A percentile compares a stretch with the other conserved stretches of the same genome.
Evolutionary conservation across 1,140 invertebrate species (phyloP).

Genomic region (Mya arenaria): DNA sequence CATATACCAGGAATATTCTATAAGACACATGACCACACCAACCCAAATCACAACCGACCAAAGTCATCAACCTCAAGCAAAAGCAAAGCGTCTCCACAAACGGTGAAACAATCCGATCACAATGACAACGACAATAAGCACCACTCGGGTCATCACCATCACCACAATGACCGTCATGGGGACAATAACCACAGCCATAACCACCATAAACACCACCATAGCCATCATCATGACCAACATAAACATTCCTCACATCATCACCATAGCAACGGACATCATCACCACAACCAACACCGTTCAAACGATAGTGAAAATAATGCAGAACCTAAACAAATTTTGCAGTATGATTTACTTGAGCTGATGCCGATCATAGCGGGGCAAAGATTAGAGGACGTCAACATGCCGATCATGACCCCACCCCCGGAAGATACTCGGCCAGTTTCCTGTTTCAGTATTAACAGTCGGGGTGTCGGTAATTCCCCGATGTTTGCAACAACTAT

Average conservation of each 20-base stretch:
- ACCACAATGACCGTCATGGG: not conserved
- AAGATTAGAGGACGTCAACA: not conserved
- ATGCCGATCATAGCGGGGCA: constrained; percentile 29
- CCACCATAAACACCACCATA: constrained; percentile 4
- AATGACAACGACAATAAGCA: not conserved
- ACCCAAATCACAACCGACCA: not conserved
- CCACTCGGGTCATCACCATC: not conserved
- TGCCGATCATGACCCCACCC: constrained; percentile 35
- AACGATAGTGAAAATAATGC: too few relatives aligned
- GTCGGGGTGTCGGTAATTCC: not conserved
- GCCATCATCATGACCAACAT: not conserved
- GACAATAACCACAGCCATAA: not conserved
- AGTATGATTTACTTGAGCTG: not conserved
- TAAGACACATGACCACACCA: not conserved
- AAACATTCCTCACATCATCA: too few relatives aligned
- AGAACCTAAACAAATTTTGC: not conserved
- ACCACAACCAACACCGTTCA: not conserved
- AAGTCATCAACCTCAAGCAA: not conserved
- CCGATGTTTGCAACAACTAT: constrained; percentile 8
- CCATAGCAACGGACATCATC: not conserved
- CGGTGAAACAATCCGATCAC: not conserved
- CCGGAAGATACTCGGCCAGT: not conserved
- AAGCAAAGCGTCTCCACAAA: not conserved
- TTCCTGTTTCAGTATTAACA: not conserved
- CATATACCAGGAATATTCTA: too few relatives aligned